Base-by-base conservation (phyloP, 2,797 vertebrate species). In the Molossus molossus region DNA sequence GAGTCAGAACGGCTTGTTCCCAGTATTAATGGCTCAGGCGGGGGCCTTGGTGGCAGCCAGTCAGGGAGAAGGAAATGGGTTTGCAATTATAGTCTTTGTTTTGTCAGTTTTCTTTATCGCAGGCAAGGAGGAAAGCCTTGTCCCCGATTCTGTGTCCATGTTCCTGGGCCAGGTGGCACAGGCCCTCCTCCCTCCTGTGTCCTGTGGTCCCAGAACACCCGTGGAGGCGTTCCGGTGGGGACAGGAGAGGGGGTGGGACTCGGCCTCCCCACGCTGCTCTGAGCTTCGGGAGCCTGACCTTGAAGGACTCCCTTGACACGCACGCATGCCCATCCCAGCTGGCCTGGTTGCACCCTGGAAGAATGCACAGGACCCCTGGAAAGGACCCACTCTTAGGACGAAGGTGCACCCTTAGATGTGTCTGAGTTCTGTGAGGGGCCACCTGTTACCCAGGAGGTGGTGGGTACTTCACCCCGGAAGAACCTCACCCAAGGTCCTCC, bases 71-170 rank as follows among this genome's bases (percentile, higher is more conserved):
- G 58, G 76, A 94, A 69, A 50, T 5, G 5, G 86, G 94, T 97
- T 95, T 97, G 96, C 96, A 96, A 97, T 98, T 97, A 96, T n/a
- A 89, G 76, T 60, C 88, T 87, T 96, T 77, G 69, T 97, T 97
- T 97, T 96, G 75, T 94, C 20, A 1, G 5, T 95, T 95, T 76
- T 45, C 86, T 95, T 96, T 58, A 29, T 85, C 20, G 69, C 64
- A 93, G 27, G 29, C 64, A 87, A 73, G 60, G 0, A 0, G 60
- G 0, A 1, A n/a, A 95, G 48, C 9, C 40, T 95, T 58, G 64
- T 92, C 50, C 82, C 57, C 64, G 4, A 0, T 62, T 81, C 70
- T 72, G 15, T 73, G 20, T 79, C 18, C 92, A 69, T 72, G 53
- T 20, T 64, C 67, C 27, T 64, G 20, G 37, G 12, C 67, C 58